Evolutionary conservation across 2,888 invertebrate genomes (phyloP), one percentile per base, ranked within the genome.

Genomic region (Cataglyphis albicans): DNA sequence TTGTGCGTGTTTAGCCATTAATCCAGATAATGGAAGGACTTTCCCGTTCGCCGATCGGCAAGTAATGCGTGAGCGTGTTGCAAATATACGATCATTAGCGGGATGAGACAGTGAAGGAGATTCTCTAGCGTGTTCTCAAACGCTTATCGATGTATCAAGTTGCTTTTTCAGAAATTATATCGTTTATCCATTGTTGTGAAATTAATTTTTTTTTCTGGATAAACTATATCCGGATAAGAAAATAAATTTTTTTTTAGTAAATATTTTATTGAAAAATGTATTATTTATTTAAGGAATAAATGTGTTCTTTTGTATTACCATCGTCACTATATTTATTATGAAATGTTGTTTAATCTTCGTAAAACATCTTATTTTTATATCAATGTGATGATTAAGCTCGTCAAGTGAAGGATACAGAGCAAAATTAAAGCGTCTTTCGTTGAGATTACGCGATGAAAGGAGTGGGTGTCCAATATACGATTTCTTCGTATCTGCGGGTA

Each of bases 401-500:
- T 78, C 44, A 44, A 44, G 41, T 29, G 57, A 29, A 41, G 78
- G 12, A 18, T 57, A 25, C 35, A 61, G 29, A 63, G 15, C 15
- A 65, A 63, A 74, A 82, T 65, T 65, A 38, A 83, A 85, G 81
- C 87, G 83, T 86, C 70, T 68, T 74, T 41, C 35, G 57, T 61
- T 21, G 75, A 85, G 87, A 87, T 89, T 85, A 86, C 68, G 75
- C 65, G 82, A 44, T 88, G 83, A 88, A 86, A 86, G 84, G 84
- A 90, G 87, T 85, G 86, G 89, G 85, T 76, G 89, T 86, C 83
- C 89, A 83, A 89, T 91, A 90, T 87, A 91, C 87, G 92, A 91
- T 92, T 92, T 90, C 87, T 52, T 86, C 82, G 88, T 90, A 90
- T 90, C 88, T 82, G 78, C 67, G 84, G 87, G 83, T 92, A 92